Evolutionary conservation across 1,140 invertebrate genomes (phyloP).

Genomic region (Tetramorium alpestre): DNA sequence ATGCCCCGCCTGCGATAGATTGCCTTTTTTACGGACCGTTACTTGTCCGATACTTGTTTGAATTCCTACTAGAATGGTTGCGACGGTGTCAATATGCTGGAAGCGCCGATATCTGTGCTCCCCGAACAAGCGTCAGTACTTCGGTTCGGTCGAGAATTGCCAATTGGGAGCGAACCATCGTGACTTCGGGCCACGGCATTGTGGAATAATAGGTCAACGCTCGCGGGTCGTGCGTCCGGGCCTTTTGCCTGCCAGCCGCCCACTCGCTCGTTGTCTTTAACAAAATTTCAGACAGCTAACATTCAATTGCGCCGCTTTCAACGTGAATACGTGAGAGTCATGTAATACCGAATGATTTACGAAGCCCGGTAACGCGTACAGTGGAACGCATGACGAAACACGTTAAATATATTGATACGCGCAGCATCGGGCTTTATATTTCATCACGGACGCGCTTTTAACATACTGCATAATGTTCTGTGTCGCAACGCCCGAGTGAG

Average conservation of each 20-base stretch:
- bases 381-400: neutral
- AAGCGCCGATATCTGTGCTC: slow-evolving; percentile 23
- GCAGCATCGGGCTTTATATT: neutral
- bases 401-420: slow-evolving; percentile 6
- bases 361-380: no score
- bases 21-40: neutral
- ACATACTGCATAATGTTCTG: neutral
- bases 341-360: neutral
- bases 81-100: slow-evolving; percentile 28
- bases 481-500: neutral
- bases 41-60: slow-evolving; percentile 30
- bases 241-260: neutral
- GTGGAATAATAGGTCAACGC: slow-evolving; percentile 5
- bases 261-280: neutral
- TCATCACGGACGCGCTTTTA: slow-evolving; percentile 29
- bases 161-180: slow-evolving; percentile 21
- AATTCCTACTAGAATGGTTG: slow-evolving; percentile 14
- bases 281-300: neutral
- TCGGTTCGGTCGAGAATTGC: slow-evolving; percentile 33
- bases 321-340: neutral
- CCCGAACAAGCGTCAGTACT: neutral
- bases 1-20: neutral
- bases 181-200: slow-evolving; percentile 14
- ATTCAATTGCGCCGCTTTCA: neutral
- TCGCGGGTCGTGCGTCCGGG: neutral